These are phyloP conservation scores for Helobdella robusta DNA, from an alignment of 2,888 invertebrate genomes.

Conservation along the genomic window DNA sequence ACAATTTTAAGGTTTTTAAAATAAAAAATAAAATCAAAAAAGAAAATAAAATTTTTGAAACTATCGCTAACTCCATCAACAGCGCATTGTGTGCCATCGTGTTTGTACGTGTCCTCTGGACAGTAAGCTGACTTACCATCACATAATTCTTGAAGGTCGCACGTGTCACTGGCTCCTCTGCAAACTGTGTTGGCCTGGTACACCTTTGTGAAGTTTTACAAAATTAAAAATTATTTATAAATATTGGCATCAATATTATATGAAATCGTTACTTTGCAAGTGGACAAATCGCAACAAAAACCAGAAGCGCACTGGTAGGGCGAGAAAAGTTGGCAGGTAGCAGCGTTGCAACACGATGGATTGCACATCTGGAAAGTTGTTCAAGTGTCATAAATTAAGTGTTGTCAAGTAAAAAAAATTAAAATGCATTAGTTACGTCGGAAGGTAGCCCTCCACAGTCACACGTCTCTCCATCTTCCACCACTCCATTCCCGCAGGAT, in stretches of 20 bases:
- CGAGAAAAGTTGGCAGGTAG: neutral
- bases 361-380: neutral
- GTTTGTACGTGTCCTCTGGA: neutral
- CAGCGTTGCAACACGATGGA: neutral
- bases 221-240: neutral
- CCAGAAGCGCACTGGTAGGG: constrained; percentile 3
- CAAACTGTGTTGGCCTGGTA: neutral
- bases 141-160: neutral
- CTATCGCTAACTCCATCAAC: neutral
- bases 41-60: no score
- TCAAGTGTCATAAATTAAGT: neutral
- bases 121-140: neutral
- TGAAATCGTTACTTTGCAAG: constrained; percentile 12
- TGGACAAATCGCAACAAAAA: neutral
- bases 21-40: no score
- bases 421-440: neutral
- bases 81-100: neutral
- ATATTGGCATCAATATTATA: no score
- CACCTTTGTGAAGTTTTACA: neutral
- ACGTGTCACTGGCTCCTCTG: neutral
- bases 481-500: constrained; percentile 18
- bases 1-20: no score
- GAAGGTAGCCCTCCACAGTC: constrained; percentile 23
- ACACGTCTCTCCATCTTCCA: constrained; percentile 15
- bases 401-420: neutral